Percentiles rank a stretch among this genome's conserved stretches.
Evolutionary conservation across 2,797 vertebrate genomes (phyloP).

Genomic region (Onychomys arenicola): DNA sequence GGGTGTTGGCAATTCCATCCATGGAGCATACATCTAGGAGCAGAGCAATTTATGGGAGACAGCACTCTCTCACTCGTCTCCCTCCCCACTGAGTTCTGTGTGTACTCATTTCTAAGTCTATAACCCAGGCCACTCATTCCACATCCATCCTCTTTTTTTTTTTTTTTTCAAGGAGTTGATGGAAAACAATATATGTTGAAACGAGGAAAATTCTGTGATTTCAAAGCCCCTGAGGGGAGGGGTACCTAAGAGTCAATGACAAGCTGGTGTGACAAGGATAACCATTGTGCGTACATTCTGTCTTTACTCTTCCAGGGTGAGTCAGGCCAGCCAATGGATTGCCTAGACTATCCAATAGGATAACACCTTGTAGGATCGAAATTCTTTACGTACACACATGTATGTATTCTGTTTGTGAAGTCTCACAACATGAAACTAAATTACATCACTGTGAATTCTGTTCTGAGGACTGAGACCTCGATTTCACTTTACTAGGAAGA

Average conservation of each 20-base stretch:
- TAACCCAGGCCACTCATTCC: constrained; percentile 68
- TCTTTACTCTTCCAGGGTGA: constrained; percentile 63
- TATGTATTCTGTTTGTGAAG: constrained; percentile 87
- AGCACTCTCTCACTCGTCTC: constrained; percentile 61
- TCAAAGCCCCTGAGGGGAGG: constrained; percentile 76
- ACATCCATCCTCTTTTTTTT: constrained; percentile 63
- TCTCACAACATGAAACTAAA: constrained; percentile 89
- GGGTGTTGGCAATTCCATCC: constrained; percentile 86
- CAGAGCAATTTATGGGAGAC: constrained; percentile 74
- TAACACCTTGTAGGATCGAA: constrained; percentile 87
- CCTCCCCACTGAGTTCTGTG: not conserved
- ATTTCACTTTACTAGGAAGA: constrained; percentile 90
- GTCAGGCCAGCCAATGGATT: constrained; percentile 79
- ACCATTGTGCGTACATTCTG: constrained; percentile 31
- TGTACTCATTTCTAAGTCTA: not conserved
- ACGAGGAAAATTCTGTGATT: constrained; percentile 74
- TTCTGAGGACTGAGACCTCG: constrained; percentile 85
- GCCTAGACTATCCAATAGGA: constrained; percentile 90
- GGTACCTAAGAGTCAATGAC: constrained; percentile 71
- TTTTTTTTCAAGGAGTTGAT: constrained; percentile 67
- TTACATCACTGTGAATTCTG: constrained; percentile 80
- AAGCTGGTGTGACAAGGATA: constrained; percentile 81
- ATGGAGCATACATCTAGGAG: constrained; percentile 72
- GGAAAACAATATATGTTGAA: constrained; percentile 74
- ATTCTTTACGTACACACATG: constrained; percentile 85